Conservation (phyloP, 2,797 vertebrate genomes). For the Rhinogobio ventralis region DNA sequence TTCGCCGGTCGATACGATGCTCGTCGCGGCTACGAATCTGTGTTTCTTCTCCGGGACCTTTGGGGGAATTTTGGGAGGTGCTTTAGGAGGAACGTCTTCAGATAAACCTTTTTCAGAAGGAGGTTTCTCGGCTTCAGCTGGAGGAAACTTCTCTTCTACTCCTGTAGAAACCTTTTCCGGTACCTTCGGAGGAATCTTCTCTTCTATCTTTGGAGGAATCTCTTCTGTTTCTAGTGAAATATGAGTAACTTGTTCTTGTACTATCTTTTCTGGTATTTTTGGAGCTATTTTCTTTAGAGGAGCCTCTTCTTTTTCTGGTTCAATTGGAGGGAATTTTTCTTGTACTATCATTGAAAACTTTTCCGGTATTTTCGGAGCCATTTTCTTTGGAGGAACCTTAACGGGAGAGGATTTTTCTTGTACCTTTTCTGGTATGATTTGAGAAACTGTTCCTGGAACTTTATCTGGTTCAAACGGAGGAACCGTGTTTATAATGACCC, state of each 20-base stretch:
- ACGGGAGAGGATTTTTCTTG: neutral
- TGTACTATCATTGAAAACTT: neutral
- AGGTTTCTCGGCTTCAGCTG: neutral
- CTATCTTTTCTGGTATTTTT: neutral
- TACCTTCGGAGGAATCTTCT: neutral
- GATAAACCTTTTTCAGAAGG: neutral
- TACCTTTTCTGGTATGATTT: neutral
- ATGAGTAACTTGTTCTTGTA: neutral
- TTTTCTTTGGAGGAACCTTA: neutral
- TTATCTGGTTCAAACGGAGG: slow-evolving; percentile 59
- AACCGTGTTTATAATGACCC: slow-evolving; percentile 88
- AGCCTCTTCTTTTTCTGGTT: neutral
- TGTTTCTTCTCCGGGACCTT: slow-evolving; percentile 84
- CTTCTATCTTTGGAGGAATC: neutral
- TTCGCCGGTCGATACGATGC: slow-evolving; percentile 66
- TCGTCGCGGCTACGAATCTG: slow-evolving; percentile 79
- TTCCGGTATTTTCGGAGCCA: neutral
- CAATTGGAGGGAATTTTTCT: neutral
- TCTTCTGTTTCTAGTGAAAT: neutral
- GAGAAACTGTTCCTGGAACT: neutral
- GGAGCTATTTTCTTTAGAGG: neutral
- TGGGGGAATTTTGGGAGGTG: slow-evolving; percentile 77
- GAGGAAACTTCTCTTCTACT: neutral
- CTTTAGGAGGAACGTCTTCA: slow-evolving; percentile 33
- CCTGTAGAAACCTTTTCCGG: neutral